These are phyloP conservation scores for Chloropsis hardwickii DNA, from an alignment of 2,113 vertebrate species.

Conservation along the genomic window DNA sequence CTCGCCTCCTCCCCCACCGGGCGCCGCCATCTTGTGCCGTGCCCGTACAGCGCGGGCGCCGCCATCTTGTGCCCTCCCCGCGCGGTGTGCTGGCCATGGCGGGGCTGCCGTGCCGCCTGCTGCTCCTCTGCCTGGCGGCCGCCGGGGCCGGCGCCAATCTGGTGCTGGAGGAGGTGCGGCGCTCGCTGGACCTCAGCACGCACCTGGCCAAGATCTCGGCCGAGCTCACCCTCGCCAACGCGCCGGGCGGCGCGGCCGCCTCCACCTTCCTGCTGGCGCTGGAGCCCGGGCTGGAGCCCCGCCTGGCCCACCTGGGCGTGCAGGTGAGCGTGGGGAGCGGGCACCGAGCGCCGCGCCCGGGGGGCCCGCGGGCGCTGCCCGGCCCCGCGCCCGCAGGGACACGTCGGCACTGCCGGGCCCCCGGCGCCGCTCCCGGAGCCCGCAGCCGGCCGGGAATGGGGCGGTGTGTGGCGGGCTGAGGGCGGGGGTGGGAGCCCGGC, in stretches of 20 bases:
- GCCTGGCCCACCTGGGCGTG: slow-evolving; percentile 87
- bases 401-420: slow-evolving; percentile 41
- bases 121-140: slow-evolving; percentile 53
- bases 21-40: slow-evolving; percentile 37
- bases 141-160: slow-evolving; percentile 48
- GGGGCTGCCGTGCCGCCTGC: neutral
- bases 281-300: slow-evolving; percentile 83
- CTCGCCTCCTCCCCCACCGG: neutral
- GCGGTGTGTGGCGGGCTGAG: accelerated
- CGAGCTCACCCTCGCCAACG: slow-evolving; percentile 83
- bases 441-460: neutral
- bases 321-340: slow-evolving; percentile 75
- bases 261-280: slow-evolving; percentile 82
- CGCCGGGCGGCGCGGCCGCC: slow-evolving; percentile 67
- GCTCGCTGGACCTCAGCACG: slow-evolving; percentile 88
- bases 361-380: neutral
- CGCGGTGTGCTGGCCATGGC: slow-evolving; percentile 61
- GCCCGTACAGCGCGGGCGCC: slow-evolving; percentile 11
- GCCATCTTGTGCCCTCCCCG: slow-evolving; percentile 38
- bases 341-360: neutral
- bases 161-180: slow-evolving; percentile 89
- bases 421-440: neutral
- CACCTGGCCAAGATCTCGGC: slow-evolving; percentile 91
- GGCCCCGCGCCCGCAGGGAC: neutral
- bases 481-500: too few species aligned